Percentiles rank a stretch among this genome's conserved stretches.
These are phyloP conservation scores for Lagorchestes hirsutus DNA, from an alignment of 2,797 vertebrate genomes.

Conservation along the genomic window DNA sequence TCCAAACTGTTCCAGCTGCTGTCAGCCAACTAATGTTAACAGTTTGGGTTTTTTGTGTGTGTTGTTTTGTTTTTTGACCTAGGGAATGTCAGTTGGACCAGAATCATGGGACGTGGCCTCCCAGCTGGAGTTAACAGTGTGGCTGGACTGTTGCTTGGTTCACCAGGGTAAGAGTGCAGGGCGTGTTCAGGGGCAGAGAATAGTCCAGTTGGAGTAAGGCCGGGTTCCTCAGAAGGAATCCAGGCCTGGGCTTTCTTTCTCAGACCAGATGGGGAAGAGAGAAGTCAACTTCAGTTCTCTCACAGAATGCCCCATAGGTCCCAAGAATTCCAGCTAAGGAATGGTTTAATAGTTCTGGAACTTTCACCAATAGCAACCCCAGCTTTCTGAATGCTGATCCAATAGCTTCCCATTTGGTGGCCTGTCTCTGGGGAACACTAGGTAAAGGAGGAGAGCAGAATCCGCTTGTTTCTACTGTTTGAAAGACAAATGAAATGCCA, in stretches of 20 bases:
- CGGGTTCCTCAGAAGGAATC: constrained; percentile 13
- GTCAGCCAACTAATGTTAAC: not conserved
- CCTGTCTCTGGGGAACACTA: constrained; percentile 1
- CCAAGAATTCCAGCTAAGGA: constrained; percentile 19
- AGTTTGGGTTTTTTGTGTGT: not conserved
- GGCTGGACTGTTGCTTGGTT: not conserved
- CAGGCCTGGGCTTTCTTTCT: not conserved
- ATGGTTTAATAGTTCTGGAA: constrained; percentile 39
- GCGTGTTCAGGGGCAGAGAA: not conserved
- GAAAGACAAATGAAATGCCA: not conserved
- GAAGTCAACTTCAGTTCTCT: constrained; percentile 22
- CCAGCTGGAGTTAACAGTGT: not conserved
- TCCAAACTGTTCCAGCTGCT: constrained; percentile 4
- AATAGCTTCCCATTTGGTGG: not conserved
- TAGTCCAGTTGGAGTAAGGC: not conserved
- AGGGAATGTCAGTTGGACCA: not conserved
- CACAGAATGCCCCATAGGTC: constrained; percentile 21
- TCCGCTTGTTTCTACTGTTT: not conserved
- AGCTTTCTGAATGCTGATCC: constrained; percentile 2
- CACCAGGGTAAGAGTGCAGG: not conserved
- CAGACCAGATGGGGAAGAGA: constrained; percentile 25
- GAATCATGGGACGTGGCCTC: not conserved
- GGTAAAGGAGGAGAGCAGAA: not conserved
- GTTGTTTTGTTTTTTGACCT: constrained; percentile 5
- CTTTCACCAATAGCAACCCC: constrained; percentile 13